Conservation (phyloP, 2,797 vertebrate species). For the Microcaecilia unicolor region DNA sequence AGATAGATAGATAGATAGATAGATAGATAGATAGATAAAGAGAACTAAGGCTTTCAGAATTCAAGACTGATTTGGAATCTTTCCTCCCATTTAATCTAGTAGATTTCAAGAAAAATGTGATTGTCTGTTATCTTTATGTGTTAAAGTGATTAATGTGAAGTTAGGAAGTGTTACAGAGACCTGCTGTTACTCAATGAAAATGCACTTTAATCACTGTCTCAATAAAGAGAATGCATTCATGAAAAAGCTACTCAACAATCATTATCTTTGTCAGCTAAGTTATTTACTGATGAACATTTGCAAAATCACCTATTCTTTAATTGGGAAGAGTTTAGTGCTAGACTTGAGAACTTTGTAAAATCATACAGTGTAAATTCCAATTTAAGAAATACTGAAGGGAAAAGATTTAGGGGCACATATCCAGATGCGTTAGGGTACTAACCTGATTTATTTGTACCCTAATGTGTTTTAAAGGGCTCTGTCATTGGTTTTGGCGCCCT, state of each 20-base stretch:
- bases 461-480: no score
- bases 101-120: no score
- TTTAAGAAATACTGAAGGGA: conserved; percentile 3
- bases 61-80: no score
- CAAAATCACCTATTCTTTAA: conserved; percentile 31
- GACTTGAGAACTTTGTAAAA: conserved; percentile 9
- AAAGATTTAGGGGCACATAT: no score
- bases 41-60: no score
- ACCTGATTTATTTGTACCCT: no score
- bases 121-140: no score
- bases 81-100: conserved; percentile 15
- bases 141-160: conserved; percentile 30
- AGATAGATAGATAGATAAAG: no score
- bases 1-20: no score
- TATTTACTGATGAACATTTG: conserved; percentile 23
- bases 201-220: conserved; percentile 25
- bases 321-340: conserved; percentile 19
- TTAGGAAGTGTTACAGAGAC: conserved; percentile 23
- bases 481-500: no score
- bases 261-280: conserved; percentile 30
- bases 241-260: conserved; percentile 29
- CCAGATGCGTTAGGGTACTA: no score
- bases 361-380: neutral
- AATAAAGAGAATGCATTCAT: conserved; percentile 23
- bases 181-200: neutral